These are phyloP conservation scores for Tapera naevia DNA, from an alignment of 2,797 vertebrate genomes.

Conservation along the genomic window DNA sequence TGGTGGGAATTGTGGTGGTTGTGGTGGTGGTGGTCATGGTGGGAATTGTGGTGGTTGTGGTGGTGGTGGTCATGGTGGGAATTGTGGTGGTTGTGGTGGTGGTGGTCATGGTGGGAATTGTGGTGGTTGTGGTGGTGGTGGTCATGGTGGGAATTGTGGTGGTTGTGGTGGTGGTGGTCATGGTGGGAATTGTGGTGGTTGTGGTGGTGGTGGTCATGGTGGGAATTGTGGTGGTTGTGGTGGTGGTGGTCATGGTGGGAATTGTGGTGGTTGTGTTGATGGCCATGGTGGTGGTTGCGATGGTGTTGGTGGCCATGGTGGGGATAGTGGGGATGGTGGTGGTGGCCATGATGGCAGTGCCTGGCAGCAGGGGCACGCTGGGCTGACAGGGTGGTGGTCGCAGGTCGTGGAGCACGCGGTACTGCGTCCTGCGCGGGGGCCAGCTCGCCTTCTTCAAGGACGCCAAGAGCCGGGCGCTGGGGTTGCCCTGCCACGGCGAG, in stretches of 20 bases:
- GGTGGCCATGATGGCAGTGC: too few relatives aligned
- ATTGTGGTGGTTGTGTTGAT: constrained; percentile 76
- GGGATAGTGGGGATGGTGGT: too few relatives aligned
- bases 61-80: too few relatives aligned
- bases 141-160: too few relatives aligned
- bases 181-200: too few relatives aligned
- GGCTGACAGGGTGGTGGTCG: not conserved
- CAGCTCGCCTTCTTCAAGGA: constrained; percentile 92
- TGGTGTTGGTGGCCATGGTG: too few relatives aligned
- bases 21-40: too few relatives aligned
- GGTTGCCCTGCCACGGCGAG: constrained; percentile 89
- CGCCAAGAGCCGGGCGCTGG: constrained; percentile 85
- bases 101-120: too few relatives aligned
- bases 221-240: not conserved
- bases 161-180: constrained; percentile 71
- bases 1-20: too few relatives aligned
- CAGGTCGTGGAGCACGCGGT: constrained; percentile 95
- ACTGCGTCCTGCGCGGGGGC: constrained; percentile 89
- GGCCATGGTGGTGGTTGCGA: not conserved
- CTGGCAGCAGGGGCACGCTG: rapidly evolving
- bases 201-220: rapidly evolving
- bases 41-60: too few relatives aligned
- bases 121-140: too few relatives aligned
- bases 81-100: too few relatives aligned
- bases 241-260: rapidly evolving